Conservation (phyloP, 2,797 vertebrate species). For the Clarias fuscus region DNA sequence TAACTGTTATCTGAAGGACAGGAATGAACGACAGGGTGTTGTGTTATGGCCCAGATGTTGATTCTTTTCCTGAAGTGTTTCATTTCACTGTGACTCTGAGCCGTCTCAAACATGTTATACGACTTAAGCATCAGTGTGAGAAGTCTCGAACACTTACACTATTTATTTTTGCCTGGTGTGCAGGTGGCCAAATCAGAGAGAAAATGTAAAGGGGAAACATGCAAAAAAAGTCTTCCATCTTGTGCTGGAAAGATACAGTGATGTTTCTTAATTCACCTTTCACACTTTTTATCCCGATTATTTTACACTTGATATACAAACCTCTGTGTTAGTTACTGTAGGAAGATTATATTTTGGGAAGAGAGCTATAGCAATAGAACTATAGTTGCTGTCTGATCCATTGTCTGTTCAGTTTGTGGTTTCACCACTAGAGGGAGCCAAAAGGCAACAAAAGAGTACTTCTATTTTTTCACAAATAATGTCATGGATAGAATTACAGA, state of each 20-base stretch:
- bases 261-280: too few species aligned
- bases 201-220: too few species aligned
- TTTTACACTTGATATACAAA: neutral
- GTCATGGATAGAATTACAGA: neutral
- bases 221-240: too few species aligned
- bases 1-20: neutral
- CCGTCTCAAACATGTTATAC: neutral
- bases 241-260: too few species aligned
- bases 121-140: neutral
- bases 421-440: slow-evolving; percentile 61
- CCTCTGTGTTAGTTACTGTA: neutral
- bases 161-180: too few species aligned
- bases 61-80: too few species aligned
- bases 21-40: too few species aligned
- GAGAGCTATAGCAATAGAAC: neutral
- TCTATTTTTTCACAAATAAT: too few species aligned
- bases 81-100: neutral
- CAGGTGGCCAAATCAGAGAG: too few species aligned
- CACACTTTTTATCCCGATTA: too few species aligned
- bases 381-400: neutral
- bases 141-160: neutral
- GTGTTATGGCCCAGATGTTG: too few species aligned
- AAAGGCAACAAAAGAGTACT: slow-evolving; percentile 28
- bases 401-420: too few species aligned
- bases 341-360: neutral